Base-by-base conservation (phyloP, 2,888 invertebrate species). In the Drosophila demipolita region DNA sequence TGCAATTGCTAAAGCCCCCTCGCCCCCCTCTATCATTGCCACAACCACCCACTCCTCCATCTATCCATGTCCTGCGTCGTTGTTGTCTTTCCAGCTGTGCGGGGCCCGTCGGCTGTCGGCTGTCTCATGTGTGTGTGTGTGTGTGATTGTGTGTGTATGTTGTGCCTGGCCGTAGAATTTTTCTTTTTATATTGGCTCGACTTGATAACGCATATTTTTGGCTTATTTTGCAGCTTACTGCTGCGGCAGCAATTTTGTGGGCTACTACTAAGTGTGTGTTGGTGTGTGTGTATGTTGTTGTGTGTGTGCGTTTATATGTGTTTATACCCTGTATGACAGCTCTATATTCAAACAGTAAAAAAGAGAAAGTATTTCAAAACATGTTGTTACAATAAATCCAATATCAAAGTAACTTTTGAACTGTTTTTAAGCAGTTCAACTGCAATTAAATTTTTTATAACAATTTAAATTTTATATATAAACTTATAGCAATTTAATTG, bases 191-290 rank as follows among this genome's bases (percentile, higher is more conserved):
- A 89, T 85, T 89, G 85, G 85, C 83, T 78, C 69, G 83, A 73
- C 89, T 84, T 88, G 83, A 84, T 88, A 84, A 84, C 85, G 85
- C 89, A 85, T 85, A 89, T 89, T 85, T 85, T 85, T 85, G 85
- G 89, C 87, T 85, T 85, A 89, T 87, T 84, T 85, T 82, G 85
- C 88, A 85, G 85, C 89, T 85, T 87, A 85, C 89, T 85, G 89
- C 85, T 85, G 87, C 87, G 89, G 73, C 88, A 85, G 89, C 85
- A 85, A 78, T 87, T 89, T 89, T 80, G 71, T 70, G 70, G 66
- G 62, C 68, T 61, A 59, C 69, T 62, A 49, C 59, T 42, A 33
- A 35, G 23, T 11, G 42, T 45, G 42, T 15, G 20, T 57, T 5
- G 33, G 15, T 42, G 36, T 36, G 42, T 54, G 40, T 50, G 36